Percentiles rank a stretch among this genome's conserved stretches.
Evolutionary conservation across 2,797 vertebrate species (phyloP).

Genomic region (Leuciscus waleckii): DNA sequence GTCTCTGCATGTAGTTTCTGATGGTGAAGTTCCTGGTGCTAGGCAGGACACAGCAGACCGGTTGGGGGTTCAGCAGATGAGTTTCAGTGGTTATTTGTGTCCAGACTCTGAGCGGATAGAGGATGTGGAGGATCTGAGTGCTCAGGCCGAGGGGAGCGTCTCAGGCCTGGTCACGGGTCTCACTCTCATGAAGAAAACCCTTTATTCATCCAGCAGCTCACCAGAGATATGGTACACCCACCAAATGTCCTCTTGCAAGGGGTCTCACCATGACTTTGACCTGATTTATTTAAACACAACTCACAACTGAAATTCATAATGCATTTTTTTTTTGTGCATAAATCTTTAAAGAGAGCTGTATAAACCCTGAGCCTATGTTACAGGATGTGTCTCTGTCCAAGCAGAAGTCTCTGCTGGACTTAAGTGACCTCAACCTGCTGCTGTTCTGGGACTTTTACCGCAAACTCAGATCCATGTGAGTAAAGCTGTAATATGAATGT

Average conservation of each 20-base stretch:
- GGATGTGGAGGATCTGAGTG: slow-evolving; percentile 75
- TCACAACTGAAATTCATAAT: background rate
- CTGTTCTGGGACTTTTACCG: slow-evolving; percentile 96
- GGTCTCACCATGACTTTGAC: background rate
- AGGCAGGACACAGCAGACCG: slow-evolving; percentile 92
- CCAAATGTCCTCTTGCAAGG: background rate
- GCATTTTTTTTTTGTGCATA: background rate
- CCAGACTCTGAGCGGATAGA: slow-evolving; percentile 75
- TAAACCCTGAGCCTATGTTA: slow-evolving; percentile 68
- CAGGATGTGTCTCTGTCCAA: slow-evolving; percentile 89
- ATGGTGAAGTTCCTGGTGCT: slow-evolving; percentile 97
- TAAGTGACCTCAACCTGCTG: slow-evolving; percentile 85
- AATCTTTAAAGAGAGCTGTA: background rate
- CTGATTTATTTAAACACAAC: background rate
- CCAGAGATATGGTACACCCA: slow-evolving; percentile 87
- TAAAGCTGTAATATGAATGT: slow-evolving; percentile 51
- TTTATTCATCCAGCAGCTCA: slow-evolving; percentile 94
- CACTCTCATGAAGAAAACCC: slow-evolving; percentile 89
- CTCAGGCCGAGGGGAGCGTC: slow-evolving; percentile 70
- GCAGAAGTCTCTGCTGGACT: slow-evolving; percentile 91
- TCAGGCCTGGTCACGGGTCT: slow-evolving; percentile 80
- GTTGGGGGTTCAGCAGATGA: slow-evolving; percentile 90
- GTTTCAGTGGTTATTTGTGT: slow-evolving; percentile 88
- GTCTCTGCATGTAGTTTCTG: slow-evolving; percentile 81
- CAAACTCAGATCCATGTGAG: slow-evolving; percentile 93